Evolutionary conservation across 2,113 vertebrate genomes (phyloP).

Genomic region (Dermatemys mawii): DNA sequence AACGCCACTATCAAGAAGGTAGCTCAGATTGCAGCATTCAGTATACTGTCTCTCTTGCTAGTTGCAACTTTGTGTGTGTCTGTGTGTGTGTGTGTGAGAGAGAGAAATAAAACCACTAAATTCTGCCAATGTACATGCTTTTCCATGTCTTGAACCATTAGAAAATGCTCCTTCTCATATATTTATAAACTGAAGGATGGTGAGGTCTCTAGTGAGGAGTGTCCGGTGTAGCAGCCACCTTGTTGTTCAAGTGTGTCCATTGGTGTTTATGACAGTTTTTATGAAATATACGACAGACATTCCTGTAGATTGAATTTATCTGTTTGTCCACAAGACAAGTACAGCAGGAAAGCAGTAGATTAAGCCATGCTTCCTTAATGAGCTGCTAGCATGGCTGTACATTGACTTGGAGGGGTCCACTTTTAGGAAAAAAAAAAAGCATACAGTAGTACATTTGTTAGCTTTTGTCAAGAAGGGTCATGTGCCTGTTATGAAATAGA

Average conservation of each 20-base stretch:
- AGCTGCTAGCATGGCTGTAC: background rate
- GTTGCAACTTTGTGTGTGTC: background rate
- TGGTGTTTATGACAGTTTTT: background rate
- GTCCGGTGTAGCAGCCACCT: background rate
- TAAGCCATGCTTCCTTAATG: background rate
- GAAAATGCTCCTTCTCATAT: background rate
- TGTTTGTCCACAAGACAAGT: background rate
- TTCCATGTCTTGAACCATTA: background rate
- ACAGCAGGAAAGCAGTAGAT: background rate
- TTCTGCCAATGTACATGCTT: background rate
- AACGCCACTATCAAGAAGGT: constrained; percentile 97
- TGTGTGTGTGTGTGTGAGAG: background rate
- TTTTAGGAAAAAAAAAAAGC: background rate
- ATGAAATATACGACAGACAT: background rate
- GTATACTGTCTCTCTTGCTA: background rate
- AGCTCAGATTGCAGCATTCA: background rate
- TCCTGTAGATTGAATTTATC: background rate
- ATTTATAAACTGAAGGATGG: background rate
- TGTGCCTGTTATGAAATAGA: background rate
- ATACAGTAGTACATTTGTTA: background rate
- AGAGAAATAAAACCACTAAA: background rate
- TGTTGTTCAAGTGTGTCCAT: background rate
- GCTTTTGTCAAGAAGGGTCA: background rate
- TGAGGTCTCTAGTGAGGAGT: background rate
- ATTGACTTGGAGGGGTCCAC: background rate